These are phyloP conservation scores for Pampusana beccarii DNA, from an alignment of 2,113 vertebrate species.

Conservation along the genomic window DNA sequence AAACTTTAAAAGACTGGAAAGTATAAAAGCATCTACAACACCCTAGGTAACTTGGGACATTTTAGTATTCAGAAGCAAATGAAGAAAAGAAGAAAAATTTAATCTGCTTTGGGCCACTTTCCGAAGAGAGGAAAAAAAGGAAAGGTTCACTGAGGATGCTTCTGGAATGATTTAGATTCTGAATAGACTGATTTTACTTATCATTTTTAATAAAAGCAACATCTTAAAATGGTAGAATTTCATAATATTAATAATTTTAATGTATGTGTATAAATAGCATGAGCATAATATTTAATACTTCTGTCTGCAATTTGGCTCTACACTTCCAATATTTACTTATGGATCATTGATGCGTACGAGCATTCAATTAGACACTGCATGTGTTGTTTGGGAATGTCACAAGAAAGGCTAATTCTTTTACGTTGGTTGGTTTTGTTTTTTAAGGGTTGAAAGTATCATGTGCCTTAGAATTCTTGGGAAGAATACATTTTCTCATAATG, in stretches of 20 bases:
- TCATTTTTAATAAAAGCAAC: background rate
- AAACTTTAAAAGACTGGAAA: background rate
- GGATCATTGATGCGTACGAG: background rate
- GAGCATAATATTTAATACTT: background rate
- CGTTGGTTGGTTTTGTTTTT: background rate
- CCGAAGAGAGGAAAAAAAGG: background rate
- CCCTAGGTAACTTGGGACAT: accelerated
- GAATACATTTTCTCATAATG: background rate
- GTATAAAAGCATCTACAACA: background rate
- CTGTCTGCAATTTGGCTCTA: background rate
- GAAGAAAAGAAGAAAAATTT: background rate
- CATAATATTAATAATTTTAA: background rate
- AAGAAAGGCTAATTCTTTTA: background rate
- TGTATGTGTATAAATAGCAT: background rate
- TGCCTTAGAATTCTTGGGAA: background rate
- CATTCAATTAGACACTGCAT: background rate
- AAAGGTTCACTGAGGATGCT: accelerated
- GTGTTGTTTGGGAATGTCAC: background rate
- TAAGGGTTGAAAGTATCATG: background rate
- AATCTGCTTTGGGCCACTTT: background rate
- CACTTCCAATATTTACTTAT: background rate
- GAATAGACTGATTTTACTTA: background rate
- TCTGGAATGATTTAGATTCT: background rate
- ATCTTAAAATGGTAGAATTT: background rate
- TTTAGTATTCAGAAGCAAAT: background rate